Evolutionary conservation across 2,113 vertebrate genomes (phyloP), one percentile per base, ranked within the genome.

Genomic region (Poeciliopsis occidentalis): DNA sequence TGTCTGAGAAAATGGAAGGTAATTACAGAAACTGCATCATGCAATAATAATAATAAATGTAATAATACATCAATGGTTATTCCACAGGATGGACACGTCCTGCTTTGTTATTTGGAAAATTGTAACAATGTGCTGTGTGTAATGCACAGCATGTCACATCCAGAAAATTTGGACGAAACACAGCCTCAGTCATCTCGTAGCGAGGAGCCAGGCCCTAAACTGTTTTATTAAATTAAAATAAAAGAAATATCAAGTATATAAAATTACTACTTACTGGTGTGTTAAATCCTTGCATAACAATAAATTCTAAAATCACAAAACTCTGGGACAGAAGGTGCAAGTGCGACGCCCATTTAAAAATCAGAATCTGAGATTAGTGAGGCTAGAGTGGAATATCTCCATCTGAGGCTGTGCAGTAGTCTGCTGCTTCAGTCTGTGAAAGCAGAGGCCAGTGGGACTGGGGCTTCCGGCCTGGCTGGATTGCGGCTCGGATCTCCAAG

Each of bases 231-330:
- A 78, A 76, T 68, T 57, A n/a, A 57, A 57, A 22, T 47, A 11
- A 64, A 71, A 73, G 57, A 75, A 60, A 39, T 74, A 69, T 66
- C 11, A 73, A 84, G 73, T 69, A 90, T 81, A 91, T 85, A 93
- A 93, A 94, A 83, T 69, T 37, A 84, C 89, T 92, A 95, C 94
- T 95, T 95, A 95, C 95, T 94, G 94, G 94, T 94, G 83, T 94
- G 93, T 95, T 93, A 94, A 94, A 94, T 95, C 94, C 94, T 89
- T 93, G 92, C 92, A 94, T 95, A 94, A 92, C 90, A 94, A 95
- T 95, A 94, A 92, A 94, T 94, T 88, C 92, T 87, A 91, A 92
- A 92, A 93, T 90, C 85, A 91, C 86, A 91, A 93, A 87, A 87
- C 85, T 88, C 92, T 69, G 79, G 79, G 78, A 89, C 79, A 77